Percentiles rank a stretch among this genome's conserved stretches.
phyloP scores from a whole-genome alignment of 2,888 invertebrate species.

The Abscondita cerata region DNA sequence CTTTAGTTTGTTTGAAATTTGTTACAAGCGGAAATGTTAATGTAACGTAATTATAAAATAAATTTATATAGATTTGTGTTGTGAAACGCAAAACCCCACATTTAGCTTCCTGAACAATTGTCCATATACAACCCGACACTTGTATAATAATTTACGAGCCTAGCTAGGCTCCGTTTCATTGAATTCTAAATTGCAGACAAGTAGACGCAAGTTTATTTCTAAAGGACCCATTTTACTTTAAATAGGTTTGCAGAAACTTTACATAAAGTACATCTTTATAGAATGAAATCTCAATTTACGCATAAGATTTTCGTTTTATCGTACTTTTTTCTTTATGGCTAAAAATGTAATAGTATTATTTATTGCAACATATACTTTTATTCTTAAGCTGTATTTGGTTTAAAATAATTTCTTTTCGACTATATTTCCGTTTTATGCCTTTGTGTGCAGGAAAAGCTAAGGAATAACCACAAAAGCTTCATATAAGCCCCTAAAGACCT shows the following conservation, averaged over 20 bases:
- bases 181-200: constrained; percentile 1
- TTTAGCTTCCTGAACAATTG: not conserved
- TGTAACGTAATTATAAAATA: not conserved
- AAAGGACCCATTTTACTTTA: not conserved
- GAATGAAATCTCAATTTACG: too few relatives aligned
- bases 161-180: not conserved
- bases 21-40: not conserved
- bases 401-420: not conserved
- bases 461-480: constrained; percentile 26
- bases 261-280: not conserved
- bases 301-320: too few relatives aligned
- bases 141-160: constrained; percentile 1
- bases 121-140: not conserved
- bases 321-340: too few relatives aligned
- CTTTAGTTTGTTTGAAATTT: not conserved
- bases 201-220: constrained; percentile 6
- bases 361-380: too few relatives aligned
- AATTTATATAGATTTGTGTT: not conserved
- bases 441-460: constrained; percentile 23
- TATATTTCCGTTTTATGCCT: constrained; percentile 12
- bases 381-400: too few relatives aligned
- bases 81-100: not conserved
- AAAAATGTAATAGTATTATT: too few relatives aligned
- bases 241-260: not conserved
- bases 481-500: constrained; percentile 37